Evolutionary conservation across 2,888 invertebrate species (phyloP), one percentile per base, ranked within the genome.

Genomic region (Perizoma affinitatum): DNA sequence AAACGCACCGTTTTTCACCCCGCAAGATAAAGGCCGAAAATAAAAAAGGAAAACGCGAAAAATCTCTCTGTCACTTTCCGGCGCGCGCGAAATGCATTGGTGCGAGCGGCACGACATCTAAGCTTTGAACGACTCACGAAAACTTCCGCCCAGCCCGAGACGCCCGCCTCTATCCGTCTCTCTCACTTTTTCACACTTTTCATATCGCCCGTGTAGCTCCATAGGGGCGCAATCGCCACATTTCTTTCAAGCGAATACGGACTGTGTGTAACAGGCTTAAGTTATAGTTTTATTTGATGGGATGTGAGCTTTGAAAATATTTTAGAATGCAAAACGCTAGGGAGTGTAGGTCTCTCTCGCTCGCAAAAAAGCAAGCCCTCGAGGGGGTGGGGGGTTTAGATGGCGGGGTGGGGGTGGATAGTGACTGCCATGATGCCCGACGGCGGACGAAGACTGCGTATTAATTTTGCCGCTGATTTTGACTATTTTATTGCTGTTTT

Each of bases 171-270:
- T 92, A 92, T 91, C 91, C 85, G 84, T 92, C 92, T 89, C 92
- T 91, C 90, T 92, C 92, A 83, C 83, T 92, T 92, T 92, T 92
- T 92, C 88, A 88, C 90, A 92, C 91, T 92, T 92, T 92, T 92
- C 90, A 89, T 84, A 73, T 78, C 68, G 69, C 63, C 54, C n/a
- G 22, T 63, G 46, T 67, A 74, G 53, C 53, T 66, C 5, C 50
- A 43, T 58, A 84, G 77, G 8, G 82, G 38, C 64, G 45, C 55
- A 84, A 70, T 33, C 67, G 44, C 54, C 40, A 0, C 0, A 2
- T 3, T 41, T 5, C 3, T 1, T 1, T 0, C 61, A 65, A 49
- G 11, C 33, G 0, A 81, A 78, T 67, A 63, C 69, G 2, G 41
- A 73, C 75, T 65, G 52, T 84, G 74, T 50, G 0, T 0, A 0